phyloP scores from a whole-genome alignment of 1,140 invertebrate species.

The Archivesica marissinica region DNA sequence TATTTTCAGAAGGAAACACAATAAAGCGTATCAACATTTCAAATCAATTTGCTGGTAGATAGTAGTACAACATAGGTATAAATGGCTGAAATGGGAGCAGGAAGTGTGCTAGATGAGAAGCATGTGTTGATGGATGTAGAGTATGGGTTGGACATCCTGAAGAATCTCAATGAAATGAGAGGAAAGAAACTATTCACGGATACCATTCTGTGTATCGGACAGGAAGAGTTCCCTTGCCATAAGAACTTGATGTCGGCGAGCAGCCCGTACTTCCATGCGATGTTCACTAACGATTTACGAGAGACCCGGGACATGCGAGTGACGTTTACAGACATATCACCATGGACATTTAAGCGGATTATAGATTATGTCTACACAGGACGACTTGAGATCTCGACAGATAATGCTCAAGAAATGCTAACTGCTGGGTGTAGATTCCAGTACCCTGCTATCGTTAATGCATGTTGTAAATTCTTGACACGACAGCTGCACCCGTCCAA shows the following conservation, averaged over 20 bases:
- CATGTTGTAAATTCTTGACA: conserved; percentile 82
- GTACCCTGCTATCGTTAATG: conserved; percentile 83
- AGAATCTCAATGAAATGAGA: conserved; percentile 78
- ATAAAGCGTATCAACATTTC: too few species aligned
- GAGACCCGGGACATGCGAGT: conserved; percentile 82
- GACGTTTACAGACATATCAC: conserved; percentile 83
- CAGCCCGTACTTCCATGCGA: conserved; percentile 84
- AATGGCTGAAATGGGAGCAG: conserved; percentile 20
- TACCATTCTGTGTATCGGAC: conserved; percentile 81
- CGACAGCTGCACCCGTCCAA: conserved; percentile 83
- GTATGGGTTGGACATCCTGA: conserved; percentile 78
- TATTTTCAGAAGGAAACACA: too few species aligned
- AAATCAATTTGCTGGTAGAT: too few species aligned
- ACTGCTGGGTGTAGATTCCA: conserved; percentile 84
- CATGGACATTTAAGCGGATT: conserved; percentile 83
- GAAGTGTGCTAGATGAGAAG: conserved; percentile 49
- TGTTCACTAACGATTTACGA: conserved; percentile 84
- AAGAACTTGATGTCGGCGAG: conserved; percentile 83
- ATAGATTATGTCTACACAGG: conserved; percentile 84
- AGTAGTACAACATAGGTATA: not conserved
- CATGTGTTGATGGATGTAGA: conserved; percentile 73
- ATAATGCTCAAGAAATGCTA: conserved; percentile 84
- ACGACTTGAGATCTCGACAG: conserved; percentile 82
- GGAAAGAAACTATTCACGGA: conserved; percentile 79
- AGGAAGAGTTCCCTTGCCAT: conserved; percentile 84